Evolutionary conservation across 2,888 invertebrate species (phyloP).

Genomic region (Tenthredo amoena): DNA sequence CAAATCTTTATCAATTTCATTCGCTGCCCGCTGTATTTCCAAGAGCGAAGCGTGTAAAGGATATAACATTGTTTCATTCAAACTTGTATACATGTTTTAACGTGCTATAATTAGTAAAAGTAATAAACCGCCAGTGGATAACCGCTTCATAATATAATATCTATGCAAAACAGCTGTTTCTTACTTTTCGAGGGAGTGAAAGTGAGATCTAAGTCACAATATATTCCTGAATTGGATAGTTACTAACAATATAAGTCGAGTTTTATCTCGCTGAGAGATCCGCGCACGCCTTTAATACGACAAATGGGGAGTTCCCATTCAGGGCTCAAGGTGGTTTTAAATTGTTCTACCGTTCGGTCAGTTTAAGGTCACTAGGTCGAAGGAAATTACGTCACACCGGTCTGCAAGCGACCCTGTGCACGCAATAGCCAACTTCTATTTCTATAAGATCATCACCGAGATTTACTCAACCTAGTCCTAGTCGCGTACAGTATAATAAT

Average conservation of each 20-base stretch:
- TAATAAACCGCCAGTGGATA: background rate
- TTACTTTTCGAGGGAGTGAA: background rate
- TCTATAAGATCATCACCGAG: background rate
- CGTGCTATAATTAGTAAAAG: background rate
- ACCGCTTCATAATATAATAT: background rate
- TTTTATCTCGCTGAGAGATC: background rate
- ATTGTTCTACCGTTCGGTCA: constrained; percentile 7
- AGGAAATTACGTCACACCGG: constrained; percentile 49
- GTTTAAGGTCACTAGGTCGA: constrained; percentile 47
- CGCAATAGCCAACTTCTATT: background rate
- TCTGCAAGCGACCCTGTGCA: constrained; percentile 21
- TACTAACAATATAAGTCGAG: background rate
- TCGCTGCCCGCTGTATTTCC: no score
- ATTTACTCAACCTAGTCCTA: constrained; percentile 20
- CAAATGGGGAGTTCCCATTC: background rate
- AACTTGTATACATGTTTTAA: no score
- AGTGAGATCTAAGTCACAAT: background rate
- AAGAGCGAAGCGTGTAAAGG: no score
- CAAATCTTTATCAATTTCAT: no score
- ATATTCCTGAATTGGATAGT: background rate
- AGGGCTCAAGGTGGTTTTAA: constrained; percentile 16
- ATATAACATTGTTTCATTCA: no score
- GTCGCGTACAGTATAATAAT: background rate
- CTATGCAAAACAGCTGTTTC: background rate
- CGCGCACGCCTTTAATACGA: background rate